Evolutionary conservation across 2,888 invertebrate genomes (phyloP), one percentile per base, ranked within the genome.

Genomic region (Drosophila koepferae): DNA sequence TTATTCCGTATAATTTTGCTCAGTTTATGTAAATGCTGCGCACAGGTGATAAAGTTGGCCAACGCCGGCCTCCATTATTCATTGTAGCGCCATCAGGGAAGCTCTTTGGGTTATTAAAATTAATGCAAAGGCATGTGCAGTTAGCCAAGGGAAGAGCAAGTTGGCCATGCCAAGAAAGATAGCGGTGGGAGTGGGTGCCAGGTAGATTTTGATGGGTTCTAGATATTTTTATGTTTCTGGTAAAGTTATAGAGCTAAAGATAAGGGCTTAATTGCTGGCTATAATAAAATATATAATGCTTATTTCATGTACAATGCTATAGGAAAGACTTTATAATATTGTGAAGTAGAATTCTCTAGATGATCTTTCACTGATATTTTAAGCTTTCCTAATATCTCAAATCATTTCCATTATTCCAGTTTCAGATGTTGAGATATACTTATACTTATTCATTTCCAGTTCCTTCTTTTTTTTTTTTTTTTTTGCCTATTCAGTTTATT

Each of bases 11-110:
- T 64, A 73, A 44, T 74, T 63, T 60, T 62, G 49, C 49, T 16
- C 55, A 67, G 81, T 86, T 82, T 79, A 85, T 85, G 89, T 74
- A 77, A 88, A 85, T 85, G 70, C 63, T 72, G 72, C 55, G 63
- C 81, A 71, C 89, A 85, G 85, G 85, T 85, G 85, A 85, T 85
- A 85, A 86, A 88, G 73, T 81, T 74, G 62, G 53, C 68, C 75
- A 60, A 60, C 72, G 67, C 68, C 55, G 46, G 43, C 58, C 63
- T 66, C 54, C 82, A 84, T 85, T 76, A 82, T 78, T 84, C 88
- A 87, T 77, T 73, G 75, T 77, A 72, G 78, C 82, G 77, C 82
- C 83, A 77, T 74, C 67, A 65, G 68, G 67, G 67, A 53, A 60
- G 60, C 76, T 58, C 49, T 56, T 53, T 64, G 64, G 56, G 64